Evolutionary conservation across 92 coral and sea anemone species (phyloP), one percentile per base, ranked within the genome.

Genomic region (Epizoanthus fatuus): DNA sequence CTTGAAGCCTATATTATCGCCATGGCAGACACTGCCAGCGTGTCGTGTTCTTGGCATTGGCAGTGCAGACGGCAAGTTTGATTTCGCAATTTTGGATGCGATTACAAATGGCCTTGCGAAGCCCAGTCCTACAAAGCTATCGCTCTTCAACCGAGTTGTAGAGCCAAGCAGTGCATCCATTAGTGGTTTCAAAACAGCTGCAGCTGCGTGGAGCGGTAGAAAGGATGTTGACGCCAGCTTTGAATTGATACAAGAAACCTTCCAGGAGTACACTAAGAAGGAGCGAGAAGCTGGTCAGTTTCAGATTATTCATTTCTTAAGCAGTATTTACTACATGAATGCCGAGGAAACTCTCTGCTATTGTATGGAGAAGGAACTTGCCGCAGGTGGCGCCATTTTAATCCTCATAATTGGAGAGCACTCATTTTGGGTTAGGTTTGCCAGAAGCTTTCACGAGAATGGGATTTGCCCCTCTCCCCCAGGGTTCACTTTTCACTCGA

Each of bases 301-400:
- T 37, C 79, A 73, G 35, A 19, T 73, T 1, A 73, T 73, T 73
- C 64, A 54, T 53, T 53, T 73, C 7, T 35, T 73, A 17, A 73
- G 44, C 79, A 73, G 79, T 32, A 73, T 73, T 73, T 73, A 73
- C 8, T 73, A 73, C 63, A 73, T 73, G 79, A 54, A 73, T 3
- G 79, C 79, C 45, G 79, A 73, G 10, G 79, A 52, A 54, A 44
- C 79, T 29, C 79, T 73, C 40, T 5, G 63, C 29, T 35, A 73
- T 42, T 73, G 79, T 56, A 73, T 73, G 79, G 63, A 73, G 45
- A 54, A 73, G 55, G 79, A 73, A 12, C 45, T 73, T 39, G 79
- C 79, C 44, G 45, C 3, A 53, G 35, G 35, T 2, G 79, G 79
- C 7, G 14, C 63, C 32, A 73, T 73, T 29, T 11, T 52, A 29